Conservation (phyloP, 2,888 invertebrate genomes). For the Ennomos quercinarius region DNA sequence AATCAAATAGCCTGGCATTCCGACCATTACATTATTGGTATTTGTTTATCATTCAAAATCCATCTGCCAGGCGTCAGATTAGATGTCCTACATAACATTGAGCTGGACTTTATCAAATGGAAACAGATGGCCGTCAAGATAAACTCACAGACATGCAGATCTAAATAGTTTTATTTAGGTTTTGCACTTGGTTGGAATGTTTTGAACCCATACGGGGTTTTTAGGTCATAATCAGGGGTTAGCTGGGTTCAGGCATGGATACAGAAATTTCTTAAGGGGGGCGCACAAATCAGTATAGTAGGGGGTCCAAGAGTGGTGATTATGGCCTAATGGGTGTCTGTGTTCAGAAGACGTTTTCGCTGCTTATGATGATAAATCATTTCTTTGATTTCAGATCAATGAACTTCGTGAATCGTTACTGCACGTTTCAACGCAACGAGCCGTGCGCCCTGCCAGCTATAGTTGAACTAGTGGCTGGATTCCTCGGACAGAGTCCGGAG, state of each 20-base stretch:
- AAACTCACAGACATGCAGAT: conserved; percentile 2
- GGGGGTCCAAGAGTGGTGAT: too few species aligned
- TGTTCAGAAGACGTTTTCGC: too few species aligned
- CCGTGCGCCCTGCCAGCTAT: conserved; percentile 97
- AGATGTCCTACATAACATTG: conserved; percentile 13
- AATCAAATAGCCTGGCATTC: too few species aligned
- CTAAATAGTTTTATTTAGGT: conserved; percentile 5
- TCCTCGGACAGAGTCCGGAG: conserved; percentile 93
- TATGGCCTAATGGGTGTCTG: too few species aligned
- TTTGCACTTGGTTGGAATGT: conserved; percentile 2
- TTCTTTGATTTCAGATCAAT: conserved; percentile 84
- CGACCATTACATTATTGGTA: too few species aligned
- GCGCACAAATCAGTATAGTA: too few species aligned
- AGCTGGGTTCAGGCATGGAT: too few species aligned
- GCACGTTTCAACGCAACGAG: conserved; percentile 98
- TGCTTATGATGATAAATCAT: too few species aligned
- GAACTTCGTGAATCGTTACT: conserved; percentile 94
- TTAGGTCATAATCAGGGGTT: too few species aligned
- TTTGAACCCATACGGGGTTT: not conserved
- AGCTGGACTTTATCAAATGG: conserved; percentile 6
- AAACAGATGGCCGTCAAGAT: conserved; percentile 13
- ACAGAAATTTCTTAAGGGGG: too few species aligned
- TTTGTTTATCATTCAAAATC: too few species aligned
- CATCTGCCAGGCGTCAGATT: conserved; percentile 1
- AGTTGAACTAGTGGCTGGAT: conserved; percentile 97